Conservation (phyloP, 2,888 invertebrate genomes). For the Parnassius apollo region DNA sequence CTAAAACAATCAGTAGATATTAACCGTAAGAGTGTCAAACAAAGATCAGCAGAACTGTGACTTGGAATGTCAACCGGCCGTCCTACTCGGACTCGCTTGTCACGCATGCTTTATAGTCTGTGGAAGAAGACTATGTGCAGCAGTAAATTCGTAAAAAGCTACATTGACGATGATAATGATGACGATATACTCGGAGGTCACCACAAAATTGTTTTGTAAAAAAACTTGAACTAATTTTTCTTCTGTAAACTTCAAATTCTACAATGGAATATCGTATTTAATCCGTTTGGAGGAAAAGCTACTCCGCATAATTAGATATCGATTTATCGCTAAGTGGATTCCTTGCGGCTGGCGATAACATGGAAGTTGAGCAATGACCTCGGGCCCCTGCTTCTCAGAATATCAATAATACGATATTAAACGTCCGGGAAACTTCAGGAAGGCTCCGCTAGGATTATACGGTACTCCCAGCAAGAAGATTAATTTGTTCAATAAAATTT, state of each 20-base stretch:
- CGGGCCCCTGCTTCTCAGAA: constrained; percentile 46
- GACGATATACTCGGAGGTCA: too few relatives aligned
- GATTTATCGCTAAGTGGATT: constrained; percentile 57
- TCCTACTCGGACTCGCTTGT: too few relatives aligned
- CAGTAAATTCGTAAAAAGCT: too few relatives aligned
- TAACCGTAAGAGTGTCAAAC: too few relatives aligned
- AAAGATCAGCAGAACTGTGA: too few relatives aligned
- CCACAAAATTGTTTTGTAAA: too few relatives aligned
- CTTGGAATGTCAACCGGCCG: too few relatives aligned
- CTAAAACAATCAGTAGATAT: too few relatives aligned
- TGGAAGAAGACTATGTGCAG: too few relatives aligned
- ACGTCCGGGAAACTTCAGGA: constrained; percentile 52
- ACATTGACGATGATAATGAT: too few relatives aligned
- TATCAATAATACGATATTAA: constrained; percentile 64
- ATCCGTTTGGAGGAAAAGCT: constrained; percentile 36
- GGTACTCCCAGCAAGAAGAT: constrained; percentile 45
- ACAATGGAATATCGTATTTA: constrained; percentile 34
- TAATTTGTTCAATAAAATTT: constrained; percentile 37
- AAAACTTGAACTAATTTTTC: too few relatives aligned
- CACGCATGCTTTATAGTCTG: too few relatives aligned
- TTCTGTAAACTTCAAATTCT: background rate
- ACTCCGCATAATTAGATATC: constrained; percentile 45
- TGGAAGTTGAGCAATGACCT: constrained; percentile 54
- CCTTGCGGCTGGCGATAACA: constrained; percentile 43
- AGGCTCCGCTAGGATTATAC: constrained; percentile 64